Base-by-base conservation (phyloP, 2,113 vertebrate species). In the Esox niger region DNA sequence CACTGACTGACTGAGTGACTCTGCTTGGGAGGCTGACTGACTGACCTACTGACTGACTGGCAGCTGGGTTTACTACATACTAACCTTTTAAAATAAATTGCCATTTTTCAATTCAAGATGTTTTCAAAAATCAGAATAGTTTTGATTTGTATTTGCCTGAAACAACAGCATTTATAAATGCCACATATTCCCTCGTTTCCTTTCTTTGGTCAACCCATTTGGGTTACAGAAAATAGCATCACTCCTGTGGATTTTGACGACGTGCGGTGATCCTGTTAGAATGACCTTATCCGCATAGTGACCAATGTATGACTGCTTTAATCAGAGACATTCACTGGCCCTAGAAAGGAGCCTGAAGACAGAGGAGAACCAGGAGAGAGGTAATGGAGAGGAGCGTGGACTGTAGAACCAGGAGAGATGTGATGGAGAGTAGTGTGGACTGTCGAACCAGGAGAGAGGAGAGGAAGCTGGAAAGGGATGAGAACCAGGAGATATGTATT, bases 1-100 rank as follows among this genome's bases (percentile, higher is more conserved):
- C 9, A 13, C 55, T 11, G 62, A 31, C 77, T 33, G n/a, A n/a
- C n/a, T n/a, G 32, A 7, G 1, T 27, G 23, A 27, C 55, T n/a
- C 13, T 52, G 43, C 77, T 76, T 76, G 83, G 87, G 85, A 85
- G 82, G 79, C 79, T 87, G 84, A n/a, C n/a, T n/a, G n/a, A n/a
- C n/a, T n/a, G n/a, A n/a, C n/a, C 8, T 5, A 6, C 32, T 33
- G 32, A 1, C 32, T 35, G 33, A 35, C 33, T 9, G 33, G 1
- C 33, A n/a, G n/a, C n/a, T n/a, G n/a, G n/a, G n/a, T n/a, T n/a
- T n/a, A n/a, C n/a, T n/a, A n/a, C n/a, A n/a, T n/a, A n/a, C n/a
- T n/a, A n/a, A 13, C 9, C 2, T 35, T 35, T 0, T 0, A 35
- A 35, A 35, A 35, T 11, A 11, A 2, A n/a, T 29, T 27, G 20